Evolutionary conservation across 2,797 vertebrate species (phyloP).

Genomic region (Glyptemys insculpta): DNA sequence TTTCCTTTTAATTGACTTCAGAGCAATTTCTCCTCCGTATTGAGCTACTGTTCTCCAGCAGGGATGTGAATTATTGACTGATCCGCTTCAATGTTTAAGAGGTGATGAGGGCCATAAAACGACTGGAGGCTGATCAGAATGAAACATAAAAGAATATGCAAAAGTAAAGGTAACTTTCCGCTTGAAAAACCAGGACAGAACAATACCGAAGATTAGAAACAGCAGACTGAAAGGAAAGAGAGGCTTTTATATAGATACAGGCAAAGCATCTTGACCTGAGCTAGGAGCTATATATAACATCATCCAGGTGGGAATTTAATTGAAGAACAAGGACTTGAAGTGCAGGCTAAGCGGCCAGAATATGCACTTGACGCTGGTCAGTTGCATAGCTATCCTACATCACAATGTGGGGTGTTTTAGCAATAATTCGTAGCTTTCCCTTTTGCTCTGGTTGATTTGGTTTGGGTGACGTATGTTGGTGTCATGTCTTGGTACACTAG

Average conservation of each 20-base stretch:
- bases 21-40: neutral
- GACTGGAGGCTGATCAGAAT: neutral
- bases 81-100: neutral
- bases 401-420: neutral
- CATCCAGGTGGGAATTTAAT: slow-evolving; percentile 32
- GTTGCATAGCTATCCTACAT: neutral
- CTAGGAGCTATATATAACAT: neutral
- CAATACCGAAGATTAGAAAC: neutral
- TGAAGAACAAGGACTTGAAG: neutral
- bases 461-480: neutral
- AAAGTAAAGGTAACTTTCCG: slow-evolving; percentile 8
- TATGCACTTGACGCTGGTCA: neutral
- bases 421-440: neutral
- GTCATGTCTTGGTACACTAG: neutral
- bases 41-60: neutral
- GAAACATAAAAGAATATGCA: slow-evolving; percentile 14
- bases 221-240: neutral
- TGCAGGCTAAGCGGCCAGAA: neutral
- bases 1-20: neutral
- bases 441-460: neutral
- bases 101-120: neutral
- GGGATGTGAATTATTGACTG: slow-evolving; percentile 16
- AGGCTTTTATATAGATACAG: neutral
- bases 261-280: slow-evolving; percentile 16
- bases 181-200: neutral